Evolutionary conservation across 2,888 invertebrate genomes (phyloP).

Genomic region (Myathropa florea): DNA sequence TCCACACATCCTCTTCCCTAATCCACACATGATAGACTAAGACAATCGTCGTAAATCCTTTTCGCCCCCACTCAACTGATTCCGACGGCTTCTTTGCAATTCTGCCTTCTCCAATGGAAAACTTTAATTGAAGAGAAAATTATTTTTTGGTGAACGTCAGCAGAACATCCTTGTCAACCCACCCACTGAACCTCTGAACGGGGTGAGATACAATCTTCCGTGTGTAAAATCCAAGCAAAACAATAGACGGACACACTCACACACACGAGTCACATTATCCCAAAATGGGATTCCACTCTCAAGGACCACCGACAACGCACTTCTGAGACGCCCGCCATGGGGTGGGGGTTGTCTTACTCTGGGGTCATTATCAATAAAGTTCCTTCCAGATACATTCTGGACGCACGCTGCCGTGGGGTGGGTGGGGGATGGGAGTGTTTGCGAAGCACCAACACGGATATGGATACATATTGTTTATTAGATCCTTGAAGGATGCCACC

Average conservation of each 20-base stretch:
- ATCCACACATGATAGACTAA: slow-evolving; percentile 67
- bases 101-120: slow-evolving; percentile 6
- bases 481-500: slow-evolving; percentile 33
- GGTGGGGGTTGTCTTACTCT: slow-evolving; percentile 47
- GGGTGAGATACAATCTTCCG: slow-evolving; percentile 6
- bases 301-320: slow-evolving; percentile 23
- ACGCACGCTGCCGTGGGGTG: neutral
- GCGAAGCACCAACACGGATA: slow-evolving; percentile 47
- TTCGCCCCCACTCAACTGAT: neutral
- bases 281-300: slow-evolving; percentile 17
- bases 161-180: slow-evolving; percentile 50
- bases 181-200: slow-evolving; percentile 6
- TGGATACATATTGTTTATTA: slow-evolving; percentile 58
- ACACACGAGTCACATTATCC: neutral
- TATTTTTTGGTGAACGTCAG: slow-evolving; percentile 65
- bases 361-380: slow-evolving; percentile 68
- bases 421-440: slow-evolving; percentile 23
- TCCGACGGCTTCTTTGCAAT: neutral
- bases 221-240: slow-evolving; percentile 59
- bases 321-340: slow-evolving; percentile 1
- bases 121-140: slow-evolving; percentile 70
- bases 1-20: slow-evolving; percentile 47
- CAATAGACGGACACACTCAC: slow-evolving; percentile 44
- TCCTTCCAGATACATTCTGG: slow-evolving; percentile 46
- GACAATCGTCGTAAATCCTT: slow-evolving; percentile 62